Percentiles rank a stretch among this genome's conserved stretches.
Evolutionary conservation across 2,888 invertebrate genomes (phyloP).

Genomic region (Anoncus sp.): DNA sequence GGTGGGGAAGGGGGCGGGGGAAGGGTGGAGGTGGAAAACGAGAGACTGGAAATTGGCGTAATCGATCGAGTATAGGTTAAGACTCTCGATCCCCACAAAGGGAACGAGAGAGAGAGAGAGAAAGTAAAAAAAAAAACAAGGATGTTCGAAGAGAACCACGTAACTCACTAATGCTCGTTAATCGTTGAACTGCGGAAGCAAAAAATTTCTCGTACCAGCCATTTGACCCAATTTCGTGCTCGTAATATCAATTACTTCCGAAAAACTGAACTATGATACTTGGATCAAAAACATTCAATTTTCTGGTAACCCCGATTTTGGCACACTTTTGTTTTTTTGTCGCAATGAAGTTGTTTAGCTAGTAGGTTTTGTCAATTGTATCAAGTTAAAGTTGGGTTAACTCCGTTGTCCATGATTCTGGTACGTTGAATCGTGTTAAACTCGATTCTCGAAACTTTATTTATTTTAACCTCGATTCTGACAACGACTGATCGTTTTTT

Average conservation of each 20-base stretch:
- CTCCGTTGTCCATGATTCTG: neutral
- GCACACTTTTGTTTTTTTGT: slow-evolving; percentile 1
- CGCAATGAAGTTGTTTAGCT: too few relatives aligned
- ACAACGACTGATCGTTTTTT: too few relatives aligned
- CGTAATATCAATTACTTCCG: slow-evolving; percentile 1
- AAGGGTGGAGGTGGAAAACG: slow-evolving; percentile 20
- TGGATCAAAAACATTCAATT: neutral
- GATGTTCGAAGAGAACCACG: slow-evolving; percentile 20
- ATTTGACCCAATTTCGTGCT: slow-evolving; percentile 27
- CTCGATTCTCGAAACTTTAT: too few relatives aligned
- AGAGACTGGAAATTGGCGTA: slow-evolving; percentile 48
- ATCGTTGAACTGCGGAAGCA: slow-evolving; percentile 20
- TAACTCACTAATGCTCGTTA: slow-evolving; percentile 37
- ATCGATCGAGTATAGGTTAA: slow-evolving; percentile 47
- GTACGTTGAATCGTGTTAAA: too few relatives aligned
- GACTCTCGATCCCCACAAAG: slow-evolving; percentile 35
- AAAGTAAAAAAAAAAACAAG: slow-evolving; percentile 8
- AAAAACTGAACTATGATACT: neutral
- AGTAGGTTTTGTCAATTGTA: too few relatives aligned
- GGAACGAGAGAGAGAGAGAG: neutral
- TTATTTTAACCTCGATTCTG: too few relatives aligned
- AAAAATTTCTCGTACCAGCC: slow-evolving; percentile 12
- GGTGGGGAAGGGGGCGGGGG: too few relatives aligned
- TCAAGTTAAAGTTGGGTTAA: neutral
- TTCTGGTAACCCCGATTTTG: neutral